Conservation (phyloP, 1,140 invertebrate species). For the Mizuhopecten yessoensis region DNA sequence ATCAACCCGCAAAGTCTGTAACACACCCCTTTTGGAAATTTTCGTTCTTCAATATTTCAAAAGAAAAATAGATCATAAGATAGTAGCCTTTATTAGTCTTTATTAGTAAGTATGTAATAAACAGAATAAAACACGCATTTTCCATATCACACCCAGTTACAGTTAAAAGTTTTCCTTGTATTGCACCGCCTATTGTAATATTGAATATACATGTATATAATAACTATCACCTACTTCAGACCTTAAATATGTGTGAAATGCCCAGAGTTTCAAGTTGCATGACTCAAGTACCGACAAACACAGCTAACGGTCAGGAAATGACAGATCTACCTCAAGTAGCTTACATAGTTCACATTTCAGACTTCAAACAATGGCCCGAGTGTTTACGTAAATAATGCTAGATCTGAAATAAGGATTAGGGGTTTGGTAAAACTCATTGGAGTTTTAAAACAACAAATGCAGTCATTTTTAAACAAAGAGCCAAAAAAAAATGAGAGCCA, state of each 20-base stretch:
- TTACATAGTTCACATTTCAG: slow-evolving; percentile 18
- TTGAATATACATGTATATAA: too few relatives aligned
- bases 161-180: too few relatives aligned
- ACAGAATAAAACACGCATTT: too few relatives aligned
- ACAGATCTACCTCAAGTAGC: not conserved
- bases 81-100: too few relatives aligned
- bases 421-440: not conserved
- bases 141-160: too few relatives aligned
- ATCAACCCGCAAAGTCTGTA: too few relatives aligned
- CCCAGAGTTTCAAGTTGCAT: not conserved
- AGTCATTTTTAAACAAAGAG: not conserved
- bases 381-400: slow-evolving; percentile 1
- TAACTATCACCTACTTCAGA: not conserved
- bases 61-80: too few relatives aligned
- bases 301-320: not conserved
- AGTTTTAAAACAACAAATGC: slow-evolving; percentile 15
- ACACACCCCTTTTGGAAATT: too few relatives aligned
- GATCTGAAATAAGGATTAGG: not conserved
- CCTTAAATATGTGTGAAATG: slow-evolving; percentile 19
- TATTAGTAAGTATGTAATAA: too few relatives aligned
- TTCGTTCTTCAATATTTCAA: too few relatives aligned
- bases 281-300: not conserved
- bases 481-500: not conserved
- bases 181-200: not conserved
- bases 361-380: slow-evolving; percentile 38